Conservation (phyloP, 2,797 vertebrate genomes). For the Peromyscus aztecus region DNA sequence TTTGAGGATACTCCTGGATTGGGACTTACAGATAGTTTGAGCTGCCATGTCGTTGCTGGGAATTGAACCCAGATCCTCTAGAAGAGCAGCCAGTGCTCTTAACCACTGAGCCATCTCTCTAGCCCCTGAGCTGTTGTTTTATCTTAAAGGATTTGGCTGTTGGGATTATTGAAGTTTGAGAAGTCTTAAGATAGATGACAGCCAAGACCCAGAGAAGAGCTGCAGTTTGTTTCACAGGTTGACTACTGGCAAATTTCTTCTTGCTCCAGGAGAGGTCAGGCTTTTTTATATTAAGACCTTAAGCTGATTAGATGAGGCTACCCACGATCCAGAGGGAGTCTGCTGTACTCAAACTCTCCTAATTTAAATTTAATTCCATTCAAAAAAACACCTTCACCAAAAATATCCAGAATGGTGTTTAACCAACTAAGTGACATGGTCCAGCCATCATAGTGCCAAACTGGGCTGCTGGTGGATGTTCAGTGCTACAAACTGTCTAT, state of each 20-base stretch:
- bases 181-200: not conserved
- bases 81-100: no score
- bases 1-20: no score
- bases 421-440: not conserved
- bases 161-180: not conserved
- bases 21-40: no score
- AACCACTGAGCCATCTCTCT: no score
- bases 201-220: not conserved
- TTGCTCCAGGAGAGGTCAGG: not conserved
- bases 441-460: not conserved
- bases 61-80: no score
- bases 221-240: not conserved
- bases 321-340: not conserved
- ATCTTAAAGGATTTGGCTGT: not conserved
- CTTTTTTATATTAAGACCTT: not conserved
- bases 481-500: not conserved
- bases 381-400: not conserved
- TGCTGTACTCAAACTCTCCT: no score
- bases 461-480: not conserved
- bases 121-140: not conserved
- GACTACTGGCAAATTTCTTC: not conserved
- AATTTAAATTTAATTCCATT: slow-evolving; percentile 4
- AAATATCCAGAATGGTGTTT: not conserved
- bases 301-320: not conserved
- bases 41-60: no score